Conservation (phyloP, 2,113 vertebrate species). For the Sinosuthora webbiana region DNA sequence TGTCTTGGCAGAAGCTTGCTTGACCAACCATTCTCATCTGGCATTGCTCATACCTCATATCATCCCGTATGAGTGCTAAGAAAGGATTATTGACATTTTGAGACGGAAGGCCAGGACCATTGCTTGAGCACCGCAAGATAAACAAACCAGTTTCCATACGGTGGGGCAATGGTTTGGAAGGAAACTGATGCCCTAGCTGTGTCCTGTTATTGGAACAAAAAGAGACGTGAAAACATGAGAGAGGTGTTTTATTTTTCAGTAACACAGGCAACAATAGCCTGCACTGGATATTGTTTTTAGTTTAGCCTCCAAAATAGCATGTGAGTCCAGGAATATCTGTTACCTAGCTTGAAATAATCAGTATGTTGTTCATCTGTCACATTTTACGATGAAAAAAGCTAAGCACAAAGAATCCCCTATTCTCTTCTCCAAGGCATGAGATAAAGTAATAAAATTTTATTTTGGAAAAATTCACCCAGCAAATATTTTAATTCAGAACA, state of each 20-base stretch:
- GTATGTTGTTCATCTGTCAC: neutral
- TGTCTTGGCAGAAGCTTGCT: neutral
- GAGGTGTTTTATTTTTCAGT: neutral
- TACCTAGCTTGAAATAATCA: conserved; percentile 10
- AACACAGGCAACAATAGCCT: neutral
- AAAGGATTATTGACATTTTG: neutral
- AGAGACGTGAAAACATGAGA: neutral
- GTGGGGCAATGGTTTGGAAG: neutral
- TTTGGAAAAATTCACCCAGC: neutral
- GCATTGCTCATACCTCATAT: neutral
- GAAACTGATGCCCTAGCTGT: neutral
- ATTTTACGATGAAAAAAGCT: neutral
- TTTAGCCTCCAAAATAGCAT: neutral
- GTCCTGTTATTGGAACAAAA: neutral
- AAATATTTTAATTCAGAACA: neutral
- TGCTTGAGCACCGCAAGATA: neutral
- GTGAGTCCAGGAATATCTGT: neutral
- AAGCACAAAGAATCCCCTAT: neutral
- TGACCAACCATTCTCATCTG: neutral
- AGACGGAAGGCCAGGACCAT: neutral
- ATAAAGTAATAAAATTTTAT: neutral
- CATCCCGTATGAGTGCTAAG: neutral
- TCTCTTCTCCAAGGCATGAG: neutral
- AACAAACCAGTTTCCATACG: neutral
- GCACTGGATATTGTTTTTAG: neutral